phyloP scores from a whole-genome alignment of 2,113 vertebrate genomes.

The Gorilla gorilla region DNA sequence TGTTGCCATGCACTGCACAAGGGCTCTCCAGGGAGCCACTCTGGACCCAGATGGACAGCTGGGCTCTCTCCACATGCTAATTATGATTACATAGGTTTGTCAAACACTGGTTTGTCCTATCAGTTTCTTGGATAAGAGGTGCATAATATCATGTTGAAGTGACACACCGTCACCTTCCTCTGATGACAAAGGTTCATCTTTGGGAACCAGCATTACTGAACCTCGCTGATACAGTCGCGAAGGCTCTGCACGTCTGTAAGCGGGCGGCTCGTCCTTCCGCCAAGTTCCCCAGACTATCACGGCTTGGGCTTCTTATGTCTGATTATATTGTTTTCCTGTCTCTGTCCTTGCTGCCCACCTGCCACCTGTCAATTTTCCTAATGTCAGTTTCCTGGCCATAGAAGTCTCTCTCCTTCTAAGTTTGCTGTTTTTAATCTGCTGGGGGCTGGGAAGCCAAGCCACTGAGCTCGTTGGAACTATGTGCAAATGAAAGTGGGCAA shows the following conservation, averaged over 20 bases:
- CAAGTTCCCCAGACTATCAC: neutral
- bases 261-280: neutral
- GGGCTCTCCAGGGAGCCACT: neutral
- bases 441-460: neutral
- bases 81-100: neutral
- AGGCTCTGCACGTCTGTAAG: neutral
- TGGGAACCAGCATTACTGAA: neutral
- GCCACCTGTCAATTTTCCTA: slow-evolving; percentile 13
- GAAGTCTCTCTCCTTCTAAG: neutral
- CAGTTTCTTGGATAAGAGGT: neutral
- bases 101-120: neutral
- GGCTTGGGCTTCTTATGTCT: neutral
- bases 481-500: neutral
- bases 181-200: neutral
- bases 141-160: neutral
- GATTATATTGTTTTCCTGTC: neutral
- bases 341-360: neutral
- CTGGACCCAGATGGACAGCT: neutral
- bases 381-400: neutral
- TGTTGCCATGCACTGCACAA: neutral
- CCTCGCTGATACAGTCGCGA: rapidly evolving
- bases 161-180: neutral
- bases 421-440: neutral
- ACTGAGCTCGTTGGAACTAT: neutral
- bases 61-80: neutral